These are phyloP conservation scores for Heteronetta atricapilla DNA, from an alignment of 2,113 vertebrate genomes.

Conservation along the genomic window DNA sequence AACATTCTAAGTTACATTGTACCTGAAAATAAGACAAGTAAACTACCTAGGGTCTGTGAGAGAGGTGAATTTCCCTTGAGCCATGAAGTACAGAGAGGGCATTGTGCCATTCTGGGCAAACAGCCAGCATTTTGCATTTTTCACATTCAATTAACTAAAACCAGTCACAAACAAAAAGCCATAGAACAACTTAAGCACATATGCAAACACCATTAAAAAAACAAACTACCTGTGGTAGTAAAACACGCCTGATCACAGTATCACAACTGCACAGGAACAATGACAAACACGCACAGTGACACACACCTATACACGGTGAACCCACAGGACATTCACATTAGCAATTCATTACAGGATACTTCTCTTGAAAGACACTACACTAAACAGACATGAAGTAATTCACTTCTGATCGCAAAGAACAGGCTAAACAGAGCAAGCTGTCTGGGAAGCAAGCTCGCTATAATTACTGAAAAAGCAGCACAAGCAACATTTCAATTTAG, in stretches of 20 bases:
- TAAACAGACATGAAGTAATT: background rate
- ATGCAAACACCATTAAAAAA: background rate
- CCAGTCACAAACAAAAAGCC: conserved; percentile 4
- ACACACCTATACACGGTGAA: background rate
- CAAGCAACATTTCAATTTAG: background rate
- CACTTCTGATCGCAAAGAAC: conserved; percentile 3
- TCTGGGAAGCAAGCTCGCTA: conserved; percentile 19
- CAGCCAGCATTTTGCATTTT: conserved; percentile 12
- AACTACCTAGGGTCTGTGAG: background rate
- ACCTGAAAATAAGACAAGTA: background rate
- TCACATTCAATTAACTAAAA: background rate
- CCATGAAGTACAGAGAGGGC: background rate
- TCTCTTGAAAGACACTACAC: background rate
- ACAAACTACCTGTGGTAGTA: background rate
- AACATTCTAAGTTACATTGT: fast-evolving
- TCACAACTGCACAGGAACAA: background rate
- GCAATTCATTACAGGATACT: background rate
- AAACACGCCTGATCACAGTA: background rate
- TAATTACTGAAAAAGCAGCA: background rate
- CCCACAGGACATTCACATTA: fast-evolving
- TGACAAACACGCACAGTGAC: background rate
- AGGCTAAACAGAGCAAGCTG: background rate
- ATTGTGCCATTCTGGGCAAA: background rate
- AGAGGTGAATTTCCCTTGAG: background rate
- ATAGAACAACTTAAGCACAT: background rate